Base-by-base conservation (phyloP, 2,888 invertebrate genomes). In the Volucella inanis region DNA sequence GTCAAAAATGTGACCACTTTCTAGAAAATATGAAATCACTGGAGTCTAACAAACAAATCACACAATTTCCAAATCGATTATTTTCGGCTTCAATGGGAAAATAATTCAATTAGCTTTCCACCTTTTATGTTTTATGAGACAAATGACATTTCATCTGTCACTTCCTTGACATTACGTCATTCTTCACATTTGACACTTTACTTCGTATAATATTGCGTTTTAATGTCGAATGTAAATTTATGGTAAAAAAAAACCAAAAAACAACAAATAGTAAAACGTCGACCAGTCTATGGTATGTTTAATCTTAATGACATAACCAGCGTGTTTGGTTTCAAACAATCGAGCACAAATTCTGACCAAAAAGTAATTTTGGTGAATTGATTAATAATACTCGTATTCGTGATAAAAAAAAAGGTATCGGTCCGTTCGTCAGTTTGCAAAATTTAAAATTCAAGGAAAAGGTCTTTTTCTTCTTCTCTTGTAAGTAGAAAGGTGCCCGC, bases 231-330 rank as follows among this genome's bases (percentile, higher is more conserved):
- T 68, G 31, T 9, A 55, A 59, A 59, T 59, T 70, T 70, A 59
- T 59, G 38, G 31, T 18, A 54, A 54, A 54, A 31, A 2, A 22
- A 38, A 9, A 14, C 41, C 11, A 62, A 62, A 47, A n/a, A 22
- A 4, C 8, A 47, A 50, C 11, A 31, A 31, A 31, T 31, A 31
- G 6, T 31, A 31, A 31, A 6, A 31, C 31, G 6, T 31, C 6
- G n/a, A 38, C 68, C 47, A 38, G 55, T 50, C n/a, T 47, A 10
- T 65, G 18, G 31, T 57, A 15, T n/a, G n/a, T n/a, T n/a, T n/a
- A 14, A 61, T 64, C 74, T 55, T 59, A 61, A 45, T 65, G 65
- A 72, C 71, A 65, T 64, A 78, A 71, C 62, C 61, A 47, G n/a
- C n/a, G 14, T 31, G 41, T 38, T 59, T 43, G 55, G 31, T 49